Evolutionary conservation across 2,797 vertebrate species (phyloP), one percentile per base, ranked within the genome.

Genomic region (Intellagama lesueurii): DNA sequence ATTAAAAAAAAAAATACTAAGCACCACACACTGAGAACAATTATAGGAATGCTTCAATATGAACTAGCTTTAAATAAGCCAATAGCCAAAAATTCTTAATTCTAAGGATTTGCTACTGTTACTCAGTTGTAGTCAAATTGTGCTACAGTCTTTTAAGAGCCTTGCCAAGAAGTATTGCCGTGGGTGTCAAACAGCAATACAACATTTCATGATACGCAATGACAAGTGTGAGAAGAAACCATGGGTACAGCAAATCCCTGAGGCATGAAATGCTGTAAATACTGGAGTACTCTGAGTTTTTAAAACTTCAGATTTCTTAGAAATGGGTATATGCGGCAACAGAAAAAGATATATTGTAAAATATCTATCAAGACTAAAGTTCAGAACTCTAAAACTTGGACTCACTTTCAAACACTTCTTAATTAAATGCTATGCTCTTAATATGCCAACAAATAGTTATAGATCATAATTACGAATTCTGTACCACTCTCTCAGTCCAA

Each of bases 1-100:
- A 49, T 56, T 7, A 73, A 73, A 32, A 81, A 94, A 94, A 89
- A 11, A 19, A 90, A 93, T 92, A 90, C 85, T 92, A 47, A 91
- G 78, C 44, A 92, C 88, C 83, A 81, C 72, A 89, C 0, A 64
- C 75, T 16, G 76, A 83, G 0, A 69, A 66, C 84, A 91, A 87
- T 89, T 94, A 40, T 87, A 77, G 77, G 28, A 90, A 56, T 47
- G 44, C 86, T 93, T 93, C 75, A 85, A 75, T 72, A 30, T 49
- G 52, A 73, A 93, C 68, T 47, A 90, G 56, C 92, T 32, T 19
- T 24, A 64, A 91, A 83, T 9, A 87, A 22, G 52, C 52, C 35
- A 56, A 5, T 91, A 89, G 44, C 70, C 16, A 35, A 83, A 52
- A 93, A 90, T 22, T 90, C 81, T 75, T 78, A 80, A 93, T 91